phyloP scores from a whole-genome alignment of 2,797 vertebrate species.

The Apodemus agrarius region DNA sequence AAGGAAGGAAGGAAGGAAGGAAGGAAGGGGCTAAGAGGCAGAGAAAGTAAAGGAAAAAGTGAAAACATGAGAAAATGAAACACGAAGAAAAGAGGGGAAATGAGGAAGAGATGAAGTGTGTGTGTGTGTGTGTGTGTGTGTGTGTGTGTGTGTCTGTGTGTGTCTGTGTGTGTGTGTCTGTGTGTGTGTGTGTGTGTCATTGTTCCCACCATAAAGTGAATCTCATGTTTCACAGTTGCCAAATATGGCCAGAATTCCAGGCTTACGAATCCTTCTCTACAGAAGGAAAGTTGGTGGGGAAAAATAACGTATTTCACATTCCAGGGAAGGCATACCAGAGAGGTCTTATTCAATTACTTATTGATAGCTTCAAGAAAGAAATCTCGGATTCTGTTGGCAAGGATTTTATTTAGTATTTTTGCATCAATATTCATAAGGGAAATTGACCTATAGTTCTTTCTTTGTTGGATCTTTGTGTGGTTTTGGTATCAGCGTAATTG shows the following conservation, averaged over 20 bases:
- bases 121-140: neutral
- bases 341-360: neutral
- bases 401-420: too few relatives aligned
- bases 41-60: neutral
- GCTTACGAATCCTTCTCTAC: constrained; percentile 15
- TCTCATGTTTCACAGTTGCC: constrained; percentile 43
- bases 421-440: too few relatives aligned
- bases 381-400: too few relatives aligned
- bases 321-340: neutral
- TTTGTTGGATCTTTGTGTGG: too few relatives aligned
- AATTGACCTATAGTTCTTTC: too few relatives aligned
- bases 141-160: neutral
- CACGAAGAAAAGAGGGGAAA: neutral
- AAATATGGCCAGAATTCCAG: constrained; percentile 37
- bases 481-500: too few relatives aligned
- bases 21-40: neutral
- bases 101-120: neutral
- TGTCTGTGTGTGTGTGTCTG: neutral
- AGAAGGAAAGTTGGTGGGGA: constrained; percentile 28
- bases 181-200: neutral
- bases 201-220: constrained; percentile 24
- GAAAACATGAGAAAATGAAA: neutral
- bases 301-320: constrained; percentile 1
- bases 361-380: constrained; percentile 2
- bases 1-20: neutral